A percentile compares a stretch with the other conserved stretches of the same genome.
Evolutionary conservation across 2,888 invertebrate species (phyloP).

Genomic region (Drymonia ruficornis): DNA sequence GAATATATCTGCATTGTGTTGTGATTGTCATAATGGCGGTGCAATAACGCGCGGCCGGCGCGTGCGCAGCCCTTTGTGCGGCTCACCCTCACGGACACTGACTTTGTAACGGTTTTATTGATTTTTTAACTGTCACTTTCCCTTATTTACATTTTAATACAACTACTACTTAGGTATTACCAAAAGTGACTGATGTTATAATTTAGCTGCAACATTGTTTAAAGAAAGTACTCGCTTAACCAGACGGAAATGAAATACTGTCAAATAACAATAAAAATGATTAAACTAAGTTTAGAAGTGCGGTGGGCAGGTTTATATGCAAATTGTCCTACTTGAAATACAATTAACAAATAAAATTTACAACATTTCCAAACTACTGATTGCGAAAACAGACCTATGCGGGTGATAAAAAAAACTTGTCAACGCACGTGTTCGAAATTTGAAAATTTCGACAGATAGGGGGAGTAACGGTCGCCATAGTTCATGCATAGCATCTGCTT

Average conservation of each 20-base stretch:
- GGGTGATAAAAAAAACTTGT: conserved; percentile 76
- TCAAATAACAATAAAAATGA: no score
- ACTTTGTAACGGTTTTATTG: conserved; percentile 78
- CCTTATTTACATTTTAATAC: conserved; percentile 26
- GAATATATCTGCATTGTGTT: conserved; percentile 59
- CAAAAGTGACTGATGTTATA: not conserved
- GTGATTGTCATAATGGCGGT: conserved; percentile 62
- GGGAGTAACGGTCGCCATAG: conserved; percentile 75
- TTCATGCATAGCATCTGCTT: conserved; percentile 68
- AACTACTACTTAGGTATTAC: not conserved
- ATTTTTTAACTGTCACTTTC: conserved; percentile 81
- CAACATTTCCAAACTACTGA: conserved; percentile 22
- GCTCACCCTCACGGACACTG: conserved; percentile 75
- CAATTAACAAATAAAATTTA: conserved; percentile 13
- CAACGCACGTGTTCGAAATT: conserved; percentile 80
- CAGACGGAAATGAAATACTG: not conserved
- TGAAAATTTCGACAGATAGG: conserved; percentile 74
- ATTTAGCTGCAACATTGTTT: not conserved
- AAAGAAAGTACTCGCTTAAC: not conserved
- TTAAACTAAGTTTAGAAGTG: no score
- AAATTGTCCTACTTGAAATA: conserved; percentile 23
- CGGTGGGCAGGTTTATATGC: conserved; percentile 19
- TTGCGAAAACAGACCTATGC: conserved; percentile 61
- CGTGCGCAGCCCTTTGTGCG: conserved; percentile 70
- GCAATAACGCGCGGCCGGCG: conserved; percentile 54